A percentile compares a stretch with the other conserved stretches of the same genome.
Evolutionary conservation across 1,140 invertebrate genomes (phyloP).

Genomic region (Euglossa dilemma): DNA sequence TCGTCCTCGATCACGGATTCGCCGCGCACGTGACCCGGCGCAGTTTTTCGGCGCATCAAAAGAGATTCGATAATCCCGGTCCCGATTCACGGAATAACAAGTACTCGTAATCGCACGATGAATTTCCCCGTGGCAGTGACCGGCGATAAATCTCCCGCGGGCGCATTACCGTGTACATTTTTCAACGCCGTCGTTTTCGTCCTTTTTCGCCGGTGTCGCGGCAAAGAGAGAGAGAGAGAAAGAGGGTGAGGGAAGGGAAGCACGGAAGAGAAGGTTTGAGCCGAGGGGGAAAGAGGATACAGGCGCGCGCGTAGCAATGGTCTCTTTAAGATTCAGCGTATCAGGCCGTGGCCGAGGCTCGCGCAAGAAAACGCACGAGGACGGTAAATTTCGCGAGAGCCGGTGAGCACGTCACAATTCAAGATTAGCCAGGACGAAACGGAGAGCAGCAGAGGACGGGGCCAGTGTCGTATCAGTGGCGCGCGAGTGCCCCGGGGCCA

Average conservation of each 20-base stretch:
- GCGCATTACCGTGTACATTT: conserved; percentile 55
- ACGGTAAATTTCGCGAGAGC: conserved; percentile 64
- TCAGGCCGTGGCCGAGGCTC: conserved; percentile 41
- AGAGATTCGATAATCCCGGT: conserved; percentile 27
- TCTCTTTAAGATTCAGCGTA: conserved; percentile 67
- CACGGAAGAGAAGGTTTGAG: not conserved
- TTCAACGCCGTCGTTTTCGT: conserved; percentile 55
- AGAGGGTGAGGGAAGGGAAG: not conserved
- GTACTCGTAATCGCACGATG: conserved; percentile 36
- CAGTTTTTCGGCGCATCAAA: conserved; percentile 37
- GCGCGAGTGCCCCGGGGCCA: conserved; percentile 19
- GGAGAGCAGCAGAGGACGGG: conserved; percentile 26
- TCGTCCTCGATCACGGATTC: conserved; percentile 11
- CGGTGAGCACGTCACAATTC: conserved; percentile 61
- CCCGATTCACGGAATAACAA: conserved; percentile 37
- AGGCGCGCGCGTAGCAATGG: conserved; percentile 38
- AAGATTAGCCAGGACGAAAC: conserved; percentile 60
- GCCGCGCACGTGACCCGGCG: not conserved
- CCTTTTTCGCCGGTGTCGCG: conserved; percentile 18
- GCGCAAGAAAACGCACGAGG: conserved; percentile 36
- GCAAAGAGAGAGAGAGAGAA: not conserved
- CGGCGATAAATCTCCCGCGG: conserved; percentile 54
- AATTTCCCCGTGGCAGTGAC: conserved; percentile 43
- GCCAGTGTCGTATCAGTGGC: conserved; percentile 44
- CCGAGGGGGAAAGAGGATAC: not conserved